These are phyloP conservation scores for Etheostoma spectabile DNA, from an alignment of 2,113 vertebrate species.

Conservation along the genomic window DNA sequence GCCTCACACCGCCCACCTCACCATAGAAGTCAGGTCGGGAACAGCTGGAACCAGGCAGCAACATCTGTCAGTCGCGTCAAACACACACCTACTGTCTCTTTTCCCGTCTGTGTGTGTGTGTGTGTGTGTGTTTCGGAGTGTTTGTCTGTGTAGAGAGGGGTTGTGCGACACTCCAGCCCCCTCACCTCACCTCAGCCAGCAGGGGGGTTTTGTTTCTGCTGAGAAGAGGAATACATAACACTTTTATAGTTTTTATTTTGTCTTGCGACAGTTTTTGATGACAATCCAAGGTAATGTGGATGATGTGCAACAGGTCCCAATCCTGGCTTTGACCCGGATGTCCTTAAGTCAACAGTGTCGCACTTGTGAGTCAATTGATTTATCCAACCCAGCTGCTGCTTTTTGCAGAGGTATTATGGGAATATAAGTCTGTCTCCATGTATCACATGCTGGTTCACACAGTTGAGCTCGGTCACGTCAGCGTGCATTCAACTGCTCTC, in stretches of 20 bases:
- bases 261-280: neutral
- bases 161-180: constrained; percentile 18
- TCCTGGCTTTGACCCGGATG: neutral
- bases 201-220: constrained; percentile 43
- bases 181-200: neutral
- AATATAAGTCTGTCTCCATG: constrained; percentile 33
- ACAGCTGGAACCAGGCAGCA: constrained; percentile 71
- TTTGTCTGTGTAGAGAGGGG: constrained; percentile 20
- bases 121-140: constrained; percentile 1
- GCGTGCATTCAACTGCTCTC: constrained; percentile 41
- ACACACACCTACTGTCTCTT: constrained; percentile 33
- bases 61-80: constrained; percentile 72
- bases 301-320: neutral
- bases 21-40: constrained; percentile 53
- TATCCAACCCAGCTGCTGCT: constrained; percentile 4
- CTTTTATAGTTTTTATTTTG: no score
- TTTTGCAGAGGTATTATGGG: constrained; percentile 41
- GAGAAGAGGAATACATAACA: constrained; percentile 1
- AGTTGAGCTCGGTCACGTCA: constrained; percentile 37
- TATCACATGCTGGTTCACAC: constrained; percentile 58
- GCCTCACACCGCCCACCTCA: constrained; percentile 19
- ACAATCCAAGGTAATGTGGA: neutral
- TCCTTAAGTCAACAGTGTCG: neutral
- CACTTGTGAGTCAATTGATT: constrained; percentile 7
- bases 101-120: neutral